phyloP scores from a whole-genome alignment of 2,888 invertebrate genomes.

The Thyatira batis region DNA sequence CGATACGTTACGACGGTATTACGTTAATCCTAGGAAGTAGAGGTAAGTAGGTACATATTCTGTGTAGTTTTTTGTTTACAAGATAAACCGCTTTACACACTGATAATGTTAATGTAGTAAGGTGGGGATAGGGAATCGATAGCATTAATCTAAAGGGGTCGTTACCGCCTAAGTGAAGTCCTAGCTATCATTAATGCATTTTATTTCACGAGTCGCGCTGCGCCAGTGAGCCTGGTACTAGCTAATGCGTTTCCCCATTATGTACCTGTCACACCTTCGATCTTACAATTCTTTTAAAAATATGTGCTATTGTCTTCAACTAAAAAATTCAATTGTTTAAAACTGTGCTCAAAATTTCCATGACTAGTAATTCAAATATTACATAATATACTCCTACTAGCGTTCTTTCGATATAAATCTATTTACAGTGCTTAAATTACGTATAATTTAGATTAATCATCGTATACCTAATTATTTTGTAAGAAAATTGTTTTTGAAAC shows the following conservation, averaged over 20 bases:
- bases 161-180: constrained; percentile 36
- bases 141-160: constrained; percentile 46
- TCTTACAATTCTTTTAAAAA: constrained; percentile 47
- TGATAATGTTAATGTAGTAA: constrained; percentile 17
- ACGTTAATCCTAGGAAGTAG: constrained; percentile 5
- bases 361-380: constrained; percentile 16
- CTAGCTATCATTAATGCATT: constrained; percentile 66
- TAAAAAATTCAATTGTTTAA: constrained; percentile 10
- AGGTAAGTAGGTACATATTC: constrained; percentile 17
- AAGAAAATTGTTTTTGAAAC: too few species aligned
- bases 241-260: constrained; percentile 70
- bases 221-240: constrained; percentile 40
- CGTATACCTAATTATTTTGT: too few species aligned
- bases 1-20: neutral
- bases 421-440: too few species aligned
- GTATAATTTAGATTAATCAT: too few species aligned
- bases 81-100: constrained; percentile 12
- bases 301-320: constrained; percentile 41
- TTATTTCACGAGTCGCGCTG: constrained; percentile 54
- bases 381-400: too few species aligned
- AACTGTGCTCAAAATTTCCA: too few species aligned
- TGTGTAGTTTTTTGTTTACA: constrained; percentile 14
- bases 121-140: constrained; percentile 27
- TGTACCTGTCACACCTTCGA: constrained; percentile 54
- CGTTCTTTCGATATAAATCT: too few species aligned